Conservation (phyloP, 2,888 invertebrate genomes). For the Tetramorium bicarinatum region DNA sequence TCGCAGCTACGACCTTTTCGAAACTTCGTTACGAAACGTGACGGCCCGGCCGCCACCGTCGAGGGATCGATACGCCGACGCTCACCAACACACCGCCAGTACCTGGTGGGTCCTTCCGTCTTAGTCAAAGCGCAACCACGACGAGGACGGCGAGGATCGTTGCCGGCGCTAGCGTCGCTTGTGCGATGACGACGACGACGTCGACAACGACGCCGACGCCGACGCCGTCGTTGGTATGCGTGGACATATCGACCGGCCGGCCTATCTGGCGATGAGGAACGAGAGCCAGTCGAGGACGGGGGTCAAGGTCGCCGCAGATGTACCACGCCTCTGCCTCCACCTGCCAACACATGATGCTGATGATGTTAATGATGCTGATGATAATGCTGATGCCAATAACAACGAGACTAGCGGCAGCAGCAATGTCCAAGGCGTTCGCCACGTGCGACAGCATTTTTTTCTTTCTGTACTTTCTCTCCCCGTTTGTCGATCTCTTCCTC, state of each 20-base stretch:
- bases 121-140: slow-evolving; percentile 59
- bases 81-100: slow-evolving; percentile 53
- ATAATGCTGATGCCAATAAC: slow-evolving; percentile 29
- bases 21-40: slow-evolving; percentile 64
- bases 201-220: slow-evolving; percentile 26
- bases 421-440: slow-evolving; percentile 48
- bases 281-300: slow-evolving; percentile 82
- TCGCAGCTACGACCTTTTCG: slow-evolving; percentile 61
- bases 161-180: slow-evolving; percentile 33
- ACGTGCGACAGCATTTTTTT: slow-evolving; percentile 55
- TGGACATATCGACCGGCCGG: slow-evolving; percentile 83
- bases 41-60: slow-evolving; percentile 41
- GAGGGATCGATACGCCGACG: slow-evolving; percentile 76
- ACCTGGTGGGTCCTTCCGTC: slow-evolving; percentile 23
- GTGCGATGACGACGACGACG: slow-evolving; percentile 21
- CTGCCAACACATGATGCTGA: slow-evolving; percentile 47
- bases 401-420: slow-evolving; percentile 25
- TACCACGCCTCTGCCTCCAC: slow-evolving; percentile 78
- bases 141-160: slow-evolving; percentile 50
- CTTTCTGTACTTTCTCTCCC: neutral
- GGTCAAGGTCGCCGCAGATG: slow-evolving; percentile 84
- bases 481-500: neutral
- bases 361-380: slow-evolving; percentile 10
- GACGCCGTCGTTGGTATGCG: slow-evolving; percentile 61
- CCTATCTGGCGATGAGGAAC: slow-evolving; percentile 76